Evolutionary conservation across 2,888 invertebrate species (phyloP).

Genomic region (Microplitis deprimator): DNA sequence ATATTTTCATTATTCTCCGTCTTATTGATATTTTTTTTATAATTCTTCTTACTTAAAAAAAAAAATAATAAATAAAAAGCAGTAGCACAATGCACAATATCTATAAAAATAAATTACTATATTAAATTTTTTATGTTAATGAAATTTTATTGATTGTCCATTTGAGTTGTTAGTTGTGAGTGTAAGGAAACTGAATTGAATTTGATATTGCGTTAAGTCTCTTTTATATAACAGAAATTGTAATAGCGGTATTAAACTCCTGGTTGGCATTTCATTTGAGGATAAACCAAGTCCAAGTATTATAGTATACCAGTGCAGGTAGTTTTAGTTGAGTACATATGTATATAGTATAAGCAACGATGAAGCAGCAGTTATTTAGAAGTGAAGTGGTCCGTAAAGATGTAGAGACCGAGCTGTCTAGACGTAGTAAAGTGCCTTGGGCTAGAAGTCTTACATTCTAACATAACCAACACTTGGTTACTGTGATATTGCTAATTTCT

Average conservation of each 20-base stretch:
- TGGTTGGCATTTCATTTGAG: constrained; percentile 18
- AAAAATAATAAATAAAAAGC: not conserved
- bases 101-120: not conserved
- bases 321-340: not conserved
- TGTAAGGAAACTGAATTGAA: not conserved
- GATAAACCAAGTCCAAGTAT: not conserved
- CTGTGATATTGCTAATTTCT: not conserved
- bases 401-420: constrained; percentile 50
- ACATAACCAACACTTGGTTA: constrained; percentile 44
- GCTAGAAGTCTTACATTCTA: constrained; percentile 39
- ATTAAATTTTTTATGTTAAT: not conserved
- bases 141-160: not conserved
- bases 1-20: not conserved
- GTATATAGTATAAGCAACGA: constrained; percentile 13
- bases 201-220: not conserved
- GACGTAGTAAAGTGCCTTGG: constrained; percentile 52
- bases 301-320: not conserved
- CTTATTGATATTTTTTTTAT: not conserved
- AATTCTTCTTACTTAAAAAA: not conserved
- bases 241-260: constrained; percentile 24
- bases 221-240: constrained; percentile 2
- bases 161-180: not conserved
- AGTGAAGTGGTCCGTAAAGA: constrained; percentile 54
- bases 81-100: not conserved
- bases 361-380: constrained; percentile 51